Evolutionary conservation across 1,140 invertebrate species (phyloP).

Genomic region (Drosophila funebris): DNA sequence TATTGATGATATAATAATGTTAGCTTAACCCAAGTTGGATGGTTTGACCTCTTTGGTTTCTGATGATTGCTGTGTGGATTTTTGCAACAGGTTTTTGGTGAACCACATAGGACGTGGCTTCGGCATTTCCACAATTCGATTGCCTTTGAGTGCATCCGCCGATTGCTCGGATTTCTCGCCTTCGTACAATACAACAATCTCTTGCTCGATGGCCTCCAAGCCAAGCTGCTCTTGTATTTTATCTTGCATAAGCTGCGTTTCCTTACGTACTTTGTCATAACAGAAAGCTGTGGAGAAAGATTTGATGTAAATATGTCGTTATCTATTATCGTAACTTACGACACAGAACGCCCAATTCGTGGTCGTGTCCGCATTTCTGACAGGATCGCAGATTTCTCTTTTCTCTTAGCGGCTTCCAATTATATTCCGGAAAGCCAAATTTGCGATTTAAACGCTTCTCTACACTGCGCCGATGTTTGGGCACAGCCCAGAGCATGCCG

Average conservation of each 20-base stretch:
- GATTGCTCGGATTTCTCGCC: constrained; percentile 87
- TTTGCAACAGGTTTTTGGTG: constrained; percentile 91
- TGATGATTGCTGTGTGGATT: constrained; percentile 87
- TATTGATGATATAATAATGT: constrained; percentile 21
- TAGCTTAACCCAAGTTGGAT: constrained; percentile 87
- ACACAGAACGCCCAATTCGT: constrained; percentile 91
- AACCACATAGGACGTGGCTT: constrained; percentile 92
- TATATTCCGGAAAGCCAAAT: constrained; percentile 87
- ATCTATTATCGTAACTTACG: constrained; percentile 89
- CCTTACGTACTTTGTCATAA: constrained; percentile 91
- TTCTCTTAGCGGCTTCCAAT: constrained; percentile 88
- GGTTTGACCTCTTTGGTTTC: constrained; percentile 89
- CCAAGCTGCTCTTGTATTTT: constrained; percentile 89
- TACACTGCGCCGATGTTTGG: constrained; percentile 89
- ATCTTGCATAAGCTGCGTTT: constrained; percentile 91
- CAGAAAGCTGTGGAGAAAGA: constrained; percentile 87
- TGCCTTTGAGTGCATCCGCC: constrained; percentile 86
- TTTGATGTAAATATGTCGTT: not conserved
- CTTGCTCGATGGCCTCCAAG: constrained; percentile 90
- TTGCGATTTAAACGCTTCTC: constrained; percentile 90
- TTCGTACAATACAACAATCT: constrained; percentile 93
- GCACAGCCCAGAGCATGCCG: constrained; percentile 92
- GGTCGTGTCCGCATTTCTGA: constrained; percentile 91
- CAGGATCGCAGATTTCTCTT: constrained; percentile 91
- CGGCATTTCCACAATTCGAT: constrained; percentile 89